A percentile compares a stretch with the other conserved stretches of the same genome.
Conservation (phyloP, 2,888 invertebrate genomes). For the Chloroclysta siterata region DNA sequence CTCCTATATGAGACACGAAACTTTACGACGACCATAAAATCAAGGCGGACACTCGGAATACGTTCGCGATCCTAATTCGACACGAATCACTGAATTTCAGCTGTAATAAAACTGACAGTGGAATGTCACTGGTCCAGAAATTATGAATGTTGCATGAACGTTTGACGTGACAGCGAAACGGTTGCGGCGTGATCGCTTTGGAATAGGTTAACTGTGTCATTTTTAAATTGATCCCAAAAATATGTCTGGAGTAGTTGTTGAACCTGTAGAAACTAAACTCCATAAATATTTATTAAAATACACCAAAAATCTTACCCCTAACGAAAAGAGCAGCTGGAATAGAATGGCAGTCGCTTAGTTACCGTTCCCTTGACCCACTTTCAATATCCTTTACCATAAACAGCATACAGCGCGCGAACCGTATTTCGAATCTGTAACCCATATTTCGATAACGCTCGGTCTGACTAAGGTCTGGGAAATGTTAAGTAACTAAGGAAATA, state of each 20-base stretch:
- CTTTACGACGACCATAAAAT: slow-evolving; percentile 46
- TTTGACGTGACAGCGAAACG: slow-evolving; percentile 12
- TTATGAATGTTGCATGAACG: slow-evolving; percentile 25
- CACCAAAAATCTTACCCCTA: neutral
- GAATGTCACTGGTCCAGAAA: slow-evolving; percentile 23
- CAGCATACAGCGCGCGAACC: slow-evolving; percentile 24
- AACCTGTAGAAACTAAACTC: neutral
- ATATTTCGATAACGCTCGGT: slow-evolving; percentile 11
- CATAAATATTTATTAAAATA: neutral
- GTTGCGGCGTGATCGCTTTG: slow-evolving; percentile 16
- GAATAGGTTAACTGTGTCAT: slow-evolving; percentile 11
- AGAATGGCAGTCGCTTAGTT: slow-evolving; percentile 9
- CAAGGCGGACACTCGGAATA: slow-evolving; percentile 42
- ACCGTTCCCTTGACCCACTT: slow-evolving; percentile 39
- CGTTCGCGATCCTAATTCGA: slow-evolving; percentile 49
- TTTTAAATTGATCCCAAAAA: neutral
- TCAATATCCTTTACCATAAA: slow-evolving; percentile 32
- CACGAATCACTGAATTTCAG: slow-evolving; percentile 47
- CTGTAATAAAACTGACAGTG: slow-evolving; percentile 44
- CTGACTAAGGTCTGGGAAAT: too few relatives aligned
- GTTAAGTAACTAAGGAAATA: too few relatives aligned
- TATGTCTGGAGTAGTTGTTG: slow-evolving; percentile 10
- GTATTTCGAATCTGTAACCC: slow-evolving; percentile 10
- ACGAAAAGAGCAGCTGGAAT: neutral
- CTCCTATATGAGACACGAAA: slow-evolving; percentile 29